phyloP scores from a whole-genome alignment of 2,113 vertebrate species.

The Cyanoramphus novaezelandiae region DNA sequence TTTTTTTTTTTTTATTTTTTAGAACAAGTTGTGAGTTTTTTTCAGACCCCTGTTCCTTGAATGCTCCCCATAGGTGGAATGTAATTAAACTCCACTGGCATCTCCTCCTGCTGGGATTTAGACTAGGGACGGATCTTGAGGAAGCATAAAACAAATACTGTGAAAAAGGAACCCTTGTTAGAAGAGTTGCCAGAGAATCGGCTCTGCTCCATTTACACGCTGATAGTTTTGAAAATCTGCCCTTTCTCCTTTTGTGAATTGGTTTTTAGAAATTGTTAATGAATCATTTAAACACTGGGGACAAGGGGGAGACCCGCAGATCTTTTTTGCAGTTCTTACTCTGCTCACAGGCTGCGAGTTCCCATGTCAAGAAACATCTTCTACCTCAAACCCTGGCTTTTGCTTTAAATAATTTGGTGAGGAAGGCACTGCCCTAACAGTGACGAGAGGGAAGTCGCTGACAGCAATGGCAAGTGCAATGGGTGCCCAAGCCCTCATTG shows the following conservation, averaged over 20 bases:
- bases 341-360: background rate
- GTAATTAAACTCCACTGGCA: slow-evolving; percentile 69
- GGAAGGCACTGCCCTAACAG: accelerated
- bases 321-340: background rate
- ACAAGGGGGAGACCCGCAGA: background rate
- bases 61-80: slow-evolving; percentile 66
- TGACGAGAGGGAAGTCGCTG: background rate
- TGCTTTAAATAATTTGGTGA: background rate
- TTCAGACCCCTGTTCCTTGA: slow-evolving; percentile 47
- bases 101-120: slow-evolving; percentile 64
- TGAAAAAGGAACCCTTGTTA: slow-evolving; percentile 44
- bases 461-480: background rate
- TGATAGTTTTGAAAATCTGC: slow-evolving; percentile 43
- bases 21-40: slow-evolving; percentile 28
- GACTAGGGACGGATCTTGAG: slow-evolving; percentile 52
- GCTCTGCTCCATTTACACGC: slow-evolving; percentile 34
- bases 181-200: slow-evolving; percentile 19
- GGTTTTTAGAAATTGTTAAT: slow-evolving; percentile 46
- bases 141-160: slow-evolving; percentile 54
- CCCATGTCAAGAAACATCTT: background rate
- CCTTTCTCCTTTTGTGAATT: slow-evolving; percentile 21
- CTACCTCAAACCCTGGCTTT: background rate
- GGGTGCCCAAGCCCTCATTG: accelerated
- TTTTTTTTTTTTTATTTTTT: background rate
- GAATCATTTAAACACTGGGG: background rate